These are phyloP conservation scores for Dioctria linearis DNA, from an alignment of 2,888 invertebrate genomes.

Conservation along the genomic window DNA sequence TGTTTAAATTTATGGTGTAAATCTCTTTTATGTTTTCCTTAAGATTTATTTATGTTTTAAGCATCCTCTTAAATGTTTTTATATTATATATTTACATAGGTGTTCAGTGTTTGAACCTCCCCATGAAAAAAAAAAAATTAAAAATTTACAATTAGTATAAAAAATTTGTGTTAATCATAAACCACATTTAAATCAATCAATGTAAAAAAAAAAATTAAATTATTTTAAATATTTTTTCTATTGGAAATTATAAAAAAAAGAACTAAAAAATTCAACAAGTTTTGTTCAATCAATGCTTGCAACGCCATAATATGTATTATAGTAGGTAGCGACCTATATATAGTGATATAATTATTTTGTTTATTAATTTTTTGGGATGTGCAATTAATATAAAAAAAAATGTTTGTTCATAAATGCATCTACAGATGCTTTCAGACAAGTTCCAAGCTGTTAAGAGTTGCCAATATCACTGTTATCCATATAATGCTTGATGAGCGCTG, in stretches of 20 bases:
- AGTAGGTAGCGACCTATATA: too few species aligned
- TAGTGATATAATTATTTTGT: too few species aligned
- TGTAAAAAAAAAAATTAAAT: conserved; percentile 11
- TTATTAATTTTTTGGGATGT: too few species aligned
- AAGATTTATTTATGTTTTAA: background rate
- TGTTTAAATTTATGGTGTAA: background rate
- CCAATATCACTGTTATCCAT: too few species aligned
- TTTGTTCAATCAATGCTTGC: conserved; percentile 35
- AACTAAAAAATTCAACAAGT: background rate
- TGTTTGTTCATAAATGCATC: too few species aligned
- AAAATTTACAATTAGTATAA: too few species aligned
- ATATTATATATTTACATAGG: conserved; percentile 12
- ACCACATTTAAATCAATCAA: background rate
- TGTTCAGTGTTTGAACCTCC: conserved; percentile 44
- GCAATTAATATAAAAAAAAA: too few species aligned
- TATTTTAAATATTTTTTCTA: background rate
- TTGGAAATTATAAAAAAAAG: background rate
- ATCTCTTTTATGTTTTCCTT: background rate
- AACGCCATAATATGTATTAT: too few species aligned
- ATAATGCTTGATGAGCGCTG: too few species aligned
- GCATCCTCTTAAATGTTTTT: conserved; percentile 39
- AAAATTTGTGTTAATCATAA: too few species aligned
- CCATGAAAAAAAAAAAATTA: background rate
- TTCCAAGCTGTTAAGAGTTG: too few species aligned
- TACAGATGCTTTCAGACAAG: too few species aligned